A percentile compares a stretch with the other conserved stretches of the same genome.
These are phyloP conservation scores for Pilophorus perplexus DNA, from an alignment of 2,888 invertebrate genomes.

Conservation along the genomic window DNA sequence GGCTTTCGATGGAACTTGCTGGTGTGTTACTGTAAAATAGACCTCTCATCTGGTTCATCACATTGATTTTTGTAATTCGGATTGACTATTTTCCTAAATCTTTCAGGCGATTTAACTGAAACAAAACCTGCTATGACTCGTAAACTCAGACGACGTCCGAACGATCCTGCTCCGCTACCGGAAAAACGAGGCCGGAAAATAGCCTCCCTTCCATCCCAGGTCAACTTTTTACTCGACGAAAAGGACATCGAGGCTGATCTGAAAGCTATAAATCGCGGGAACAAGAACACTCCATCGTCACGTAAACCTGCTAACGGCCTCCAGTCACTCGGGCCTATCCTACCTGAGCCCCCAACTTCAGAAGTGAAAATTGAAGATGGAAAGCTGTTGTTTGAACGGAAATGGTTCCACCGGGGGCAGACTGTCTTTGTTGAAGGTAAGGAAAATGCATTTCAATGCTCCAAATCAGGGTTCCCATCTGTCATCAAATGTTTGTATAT, in stretches of 20 bases:
- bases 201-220: slow-evolving; percentile 67
- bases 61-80: slow-evolving; percentile 33
- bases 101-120: slow-evolving; percentile 48
- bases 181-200: slow-evolving; percentile 79
- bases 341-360: slow-evolving; percentile 36
- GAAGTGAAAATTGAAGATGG: slow-evolving; percentile 94
- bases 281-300: slow-evolving; percentile 53
- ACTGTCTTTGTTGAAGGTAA: slow-evolving; percentile 87
- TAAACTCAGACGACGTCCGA: slow-evolving; percentile 85
- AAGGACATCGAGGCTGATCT: slow-evolving; percentile 84
- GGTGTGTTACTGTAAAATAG: slow-evolving; percentile 61
- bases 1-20: slow-evolving; percentile 83
- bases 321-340: slow-evolving; percentile 42
- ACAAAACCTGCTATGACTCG: slow-evolving; percentile 84
- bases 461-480: too few species aligned
- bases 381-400: slow-evolving; percentile 85
- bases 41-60: slow-evolving; percentile 18
- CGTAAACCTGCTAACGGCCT: slow-evolving; percentile 54
- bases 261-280: slow-evolving; percentile 68
- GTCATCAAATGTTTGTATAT: too few species aligned
- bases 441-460: too few species aligned
- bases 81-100: slow-evolving; percentile 26
- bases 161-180: slow-evolving; percentile 83
- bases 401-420: slow-evolving; percentile 93
- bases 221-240: slow-evolving; percentile 85